Conservation (phyloP, 2,113 vertebrate genomes). For the Mystacornis crossleyi region DNA sequence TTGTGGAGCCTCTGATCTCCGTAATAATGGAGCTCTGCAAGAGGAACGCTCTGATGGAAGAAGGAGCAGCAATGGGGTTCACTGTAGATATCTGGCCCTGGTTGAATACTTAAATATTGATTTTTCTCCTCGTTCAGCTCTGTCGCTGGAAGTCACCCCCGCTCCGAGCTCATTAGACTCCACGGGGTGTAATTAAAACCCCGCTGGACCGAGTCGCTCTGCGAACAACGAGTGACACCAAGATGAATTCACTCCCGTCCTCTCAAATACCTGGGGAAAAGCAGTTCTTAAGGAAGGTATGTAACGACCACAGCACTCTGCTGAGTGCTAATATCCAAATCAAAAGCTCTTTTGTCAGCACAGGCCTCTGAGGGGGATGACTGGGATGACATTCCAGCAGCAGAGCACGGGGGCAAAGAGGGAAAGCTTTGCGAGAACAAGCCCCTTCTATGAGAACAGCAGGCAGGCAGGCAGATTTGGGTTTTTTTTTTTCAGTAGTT, state of each 20-base stretch:
- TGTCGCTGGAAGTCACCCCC: background rate
- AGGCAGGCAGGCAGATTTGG: background rate
- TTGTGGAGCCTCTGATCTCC: background rate
- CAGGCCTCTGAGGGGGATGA: background rate
- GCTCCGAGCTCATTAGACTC: background rate
- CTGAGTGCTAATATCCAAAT: background rate
- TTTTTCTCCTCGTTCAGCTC: background rate
- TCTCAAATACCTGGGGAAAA: background rate
- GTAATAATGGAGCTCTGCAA: accelerated
- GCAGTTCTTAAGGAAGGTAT: background rate
- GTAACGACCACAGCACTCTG: background rate
- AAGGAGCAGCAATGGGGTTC: background rate
- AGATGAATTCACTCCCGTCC: background rate
- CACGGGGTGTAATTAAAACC: background rate
- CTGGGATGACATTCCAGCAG: constrained; percentile 11
- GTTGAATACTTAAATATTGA: background rate
- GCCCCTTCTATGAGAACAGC: background rate
- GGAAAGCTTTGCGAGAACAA: constrained; percentile 41
- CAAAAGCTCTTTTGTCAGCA: background rate
- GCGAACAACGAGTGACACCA: background rate
- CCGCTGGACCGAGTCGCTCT: accelerated
- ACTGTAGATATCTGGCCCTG: background rate
- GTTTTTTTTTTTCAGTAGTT: background rate
- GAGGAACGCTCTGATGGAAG: background rate
- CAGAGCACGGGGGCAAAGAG: background rate